Evolutionary conservation across 2,888 invertebrate species (phyloP).

Genomic region (Torymus texanus): DNA sequence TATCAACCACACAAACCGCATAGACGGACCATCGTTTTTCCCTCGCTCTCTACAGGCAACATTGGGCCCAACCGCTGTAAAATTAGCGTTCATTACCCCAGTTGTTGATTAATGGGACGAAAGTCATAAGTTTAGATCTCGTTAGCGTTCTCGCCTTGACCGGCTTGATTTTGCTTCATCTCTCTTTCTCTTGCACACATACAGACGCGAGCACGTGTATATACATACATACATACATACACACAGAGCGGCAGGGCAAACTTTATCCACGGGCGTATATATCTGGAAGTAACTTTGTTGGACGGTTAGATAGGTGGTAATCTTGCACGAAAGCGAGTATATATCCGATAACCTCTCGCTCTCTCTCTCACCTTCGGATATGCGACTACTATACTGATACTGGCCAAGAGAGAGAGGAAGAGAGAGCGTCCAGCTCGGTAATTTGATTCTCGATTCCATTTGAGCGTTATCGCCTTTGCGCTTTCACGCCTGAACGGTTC

Average conservation of each 20-base stretch:
- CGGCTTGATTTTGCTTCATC: slow-evolving; percentile 7
- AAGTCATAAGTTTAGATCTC: slow-evolving; percentile 19
- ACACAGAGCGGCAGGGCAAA: not conserved
- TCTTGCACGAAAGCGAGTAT: slow-evolving; percentile 22
- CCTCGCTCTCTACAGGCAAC: too few relatives aligned
- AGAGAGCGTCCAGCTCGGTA: slow-evolving; percentile 9
- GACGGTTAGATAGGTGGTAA: slow-evolving; percentile 29
- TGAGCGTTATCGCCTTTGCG: slow-evolving; percentile 39
- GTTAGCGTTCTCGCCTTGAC: slow-evolving; percentile 24
- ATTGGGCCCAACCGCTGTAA: too few relatives aligned
- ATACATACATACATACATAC: not conserved
- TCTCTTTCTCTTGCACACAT: too few relatives aligned
- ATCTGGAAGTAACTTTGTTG: slow-evolving; percentile 32
- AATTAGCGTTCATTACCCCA: not conserved
- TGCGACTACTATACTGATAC: too few relatives aligned
- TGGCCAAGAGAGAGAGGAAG: too few relatives aligned
- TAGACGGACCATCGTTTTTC: too few relatives aligned
- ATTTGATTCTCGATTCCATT: slow-evolving; percentile 56
- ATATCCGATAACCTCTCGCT: slow-evolving; percentile 13
- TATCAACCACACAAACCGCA: too few relatives aligned
- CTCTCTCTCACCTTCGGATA: too few relatives aligned
- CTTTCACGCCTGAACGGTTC: not conserved
- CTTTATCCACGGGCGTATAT: not conserved
- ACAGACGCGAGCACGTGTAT: too few relatives aligned
- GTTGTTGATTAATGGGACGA: slow-evolving; percentile 1